Evolutionary conservation across 1,140 invertebrate species (phyloP).

Genomic region (Neoseiulus cucumeris): DNA sequence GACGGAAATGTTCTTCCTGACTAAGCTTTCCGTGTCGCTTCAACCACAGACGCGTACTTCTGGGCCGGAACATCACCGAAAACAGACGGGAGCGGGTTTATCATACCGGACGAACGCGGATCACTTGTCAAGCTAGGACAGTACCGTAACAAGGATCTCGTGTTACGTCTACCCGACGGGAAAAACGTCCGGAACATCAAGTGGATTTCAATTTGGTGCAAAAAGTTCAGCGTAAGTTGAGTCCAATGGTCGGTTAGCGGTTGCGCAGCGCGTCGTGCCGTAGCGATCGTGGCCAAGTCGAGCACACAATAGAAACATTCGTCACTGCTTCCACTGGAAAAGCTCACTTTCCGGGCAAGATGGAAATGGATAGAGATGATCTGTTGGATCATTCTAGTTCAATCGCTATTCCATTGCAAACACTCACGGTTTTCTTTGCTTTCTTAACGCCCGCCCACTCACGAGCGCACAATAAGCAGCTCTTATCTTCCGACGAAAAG

Average conservation of each 20-base stretch:
- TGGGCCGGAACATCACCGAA: constrained; percentile 56
- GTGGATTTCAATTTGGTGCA: constrained; percentile 74
- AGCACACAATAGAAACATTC: too few species aligned
- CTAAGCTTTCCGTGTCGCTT: background rate
- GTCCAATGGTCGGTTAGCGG: too few species aligned
- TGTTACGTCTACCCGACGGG: constrained; percentile 56
- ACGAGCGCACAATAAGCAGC: too few species aligned
- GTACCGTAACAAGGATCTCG: constrained; percentile 54
- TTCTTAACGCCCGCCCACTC: too few species aligned
- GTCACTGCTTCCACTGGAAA: too few species aligned
- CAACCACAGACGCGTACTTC: constrained; percentile 47
- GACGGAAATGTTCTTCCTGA: background rate
- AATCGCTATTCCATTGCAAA: too few species aligned
- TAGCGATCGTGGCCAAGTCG: background rate
- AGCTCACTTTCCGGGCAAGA: too few species aligned
- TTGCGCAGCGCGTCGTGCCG: too few species aligned
- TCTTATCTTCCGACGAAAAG: too few species aligned
- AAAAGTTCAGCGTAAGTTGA: constrained; percentile 58
- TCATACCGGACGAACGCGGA: constrained; percentile 37
- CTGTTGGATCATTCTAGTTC: too few species aligned
- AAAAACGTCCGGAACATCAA: constrained; percentile 61
- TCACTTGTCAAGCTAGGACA: constrained; percentile 31
- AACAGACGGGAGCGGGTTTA: constrained; percentile 51
- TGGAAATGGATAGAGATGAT: too few species aligned
- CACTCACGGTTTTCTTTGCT: too few species aligned